A percentile compares a stretch with the other conserved stretches of the same genome.
Evolutionary conservation across 2,113 vertebrate species (phyloP).

Genomic region (Amblyopsis rosae): DNA sequence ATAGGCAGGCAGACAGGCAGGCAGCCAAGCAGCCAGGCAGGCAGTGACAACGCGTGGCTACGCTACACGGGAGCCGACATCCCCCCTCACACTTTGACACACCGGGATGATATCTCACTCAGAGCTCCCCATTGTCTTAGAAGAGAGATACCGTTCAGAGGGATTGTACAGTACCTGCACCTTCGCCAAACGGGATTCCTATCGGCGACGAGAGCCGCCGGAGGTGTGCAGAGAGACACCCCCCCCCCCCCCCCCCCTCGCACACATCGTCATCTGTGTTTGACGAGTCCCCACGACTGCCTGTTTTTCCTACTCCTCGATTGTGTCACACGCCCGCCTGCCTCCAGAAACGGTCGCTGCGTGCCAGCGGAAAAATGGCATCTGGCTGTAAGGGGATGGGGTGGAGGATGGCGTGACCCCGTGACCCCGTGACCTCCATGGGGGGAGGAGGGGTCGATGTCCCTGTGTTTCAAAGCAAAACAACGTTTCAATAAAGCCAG

Average conservation of each 20-base stretch:
- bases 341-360: not conserved
- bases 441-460: too few species aligned
- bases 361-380: too few species aligned
- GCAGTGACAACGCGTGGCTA: constrained; percentile 76
- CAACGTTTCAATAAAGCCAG: too few species aligned
- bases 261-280: not conserved
- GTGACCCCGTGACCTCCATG: too few species aligned
- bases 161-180: constrained; percentile 5
- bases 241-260: not conserved
- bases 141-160: constrained; percentile 20
- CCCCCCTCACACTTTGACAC: constrained; percentile 60
- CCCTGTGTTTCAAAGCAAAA: too few species aligned
- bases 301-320: not conserved
- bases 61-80: constrained; percentile 72
- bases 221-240: not conserved
- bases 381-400: not conserved
- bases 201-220: not conserved
- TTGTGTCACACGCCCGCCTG: not conserved
- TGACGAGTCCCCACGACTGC: not conserved
- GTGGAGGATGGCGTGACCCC: not conserved
- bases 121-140: constrained; percentile 56
- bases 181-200: constrained; percentile 9
- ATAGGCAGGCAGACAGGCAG: too few species aligned
- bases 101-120: constrained; percentile 69
- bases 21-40: not conserved